Base-by-base conservation (phyloP, 2,113 vertebrate genomes). In the Merops nubicus region DNA sequence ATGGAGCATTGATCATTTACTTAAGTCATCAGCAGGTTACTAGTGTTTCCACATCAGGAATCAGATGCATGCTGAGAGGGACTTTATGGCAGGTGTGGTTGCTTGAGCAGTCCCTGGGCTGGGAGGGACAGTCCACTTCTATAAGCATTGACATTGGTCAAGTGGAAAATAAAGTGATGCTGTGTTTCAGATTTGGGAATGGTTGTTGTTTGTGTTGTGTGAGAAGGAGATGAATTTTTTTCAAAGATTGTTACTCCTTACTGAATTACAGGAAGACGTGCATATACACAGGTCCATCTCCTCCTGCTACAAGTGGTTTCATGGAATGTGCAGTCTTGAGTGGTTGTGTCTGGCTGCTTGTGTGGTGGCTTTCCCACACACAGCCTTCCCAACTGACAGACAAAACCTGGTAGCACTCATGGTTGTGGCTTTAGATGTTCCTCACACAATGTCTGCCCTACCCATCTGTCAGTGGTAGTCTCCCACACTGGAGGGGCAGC, bases 41-140 rank as follows among this genome's bases (percentile, higher is more conserved):
- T 91, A 3, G 14, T 38, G 72, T 88, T 88, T 86, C 85, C 54
- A 57, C 47, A 70, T n/a, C 43, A 94, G 72, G 53, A 80, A 33
- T 47, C 43, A 48, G 57, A 40, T 70, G 62, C 72, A 54, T 29
- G 21, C 36, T 68, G 31, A 77, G 59, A 57, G 47, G 60, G 78
- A 48, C 69, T 79, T 42, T 57, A 9, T 8, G 19, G 62, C 57
- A 48, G 17, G 14, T 69, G 26, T 47, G 42, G 22, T 43, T 78
- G 34, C 38, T 78, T 81, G 38, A 78, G 48, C 33, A 51, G 48
- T 53, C 9, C 11, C 19, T 1, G 1, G 56, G 28, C 15, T 76
- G 26, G 59, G 14, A 77, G n/a, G 11, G 54, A 45, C 13, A 29
- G 4, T 51, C 23, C 8, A 18, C 21, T 84, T 73, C 54, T 40